phyloP scores from a whole-genome alignment of 2,888 invertebrate genomes.

The Athalia cordata region DNA sequence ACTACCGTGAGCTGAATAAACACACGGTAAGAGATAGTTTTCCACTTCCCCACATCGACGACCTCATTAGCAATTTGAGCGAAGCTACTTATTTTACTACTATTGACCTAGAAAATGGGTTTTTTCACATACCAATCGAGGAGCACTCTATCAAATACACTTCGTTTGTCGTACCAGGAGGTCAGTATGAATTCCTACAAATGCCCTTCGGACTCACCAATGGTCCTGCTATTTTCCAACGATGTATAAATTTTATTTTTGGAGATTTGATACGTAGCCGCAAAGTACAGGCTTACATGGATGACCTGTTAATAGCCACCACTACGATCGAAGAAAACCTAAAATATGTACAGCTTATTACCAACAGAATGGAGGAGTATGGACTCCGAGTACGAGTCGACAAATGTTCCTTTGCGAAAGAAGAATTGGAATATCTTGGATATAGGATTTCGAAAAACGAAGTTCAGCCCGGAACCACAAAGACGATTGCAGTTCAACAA shows the following conservation, averaged over 20 bases:
- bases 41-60: slow-evolving; percentile 4
- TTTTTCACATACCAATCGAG: slow-evolving; percentile 61
- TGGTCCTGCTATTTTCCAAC: slow-evolving; percentile 65
- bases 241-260: slow-evolving; percentile 63
- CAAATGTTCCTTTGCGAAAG: slow-evolving; percentile 66
- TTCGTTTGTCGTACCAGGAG: slow-evolving; percentile 66
- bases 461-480: slow-evolving; percentile 44
- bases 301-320: slow-evolving; percentile 58
- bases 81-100: neutral
- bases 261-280: slow-evolving; percentile 53
- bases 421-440: slow-evolving; percentile 56
- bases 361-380: slow-evolving; percentile 54
- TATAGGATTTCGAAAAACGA: slow-evolving; percentile 41
- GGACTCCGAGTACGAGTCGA: slow-evolving; percentile 63
- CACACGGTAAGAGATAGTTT: neutral
- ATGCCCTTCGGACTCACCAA: slow-evolving; percentile 70
- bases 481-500: slow-evolving; percentile 48
- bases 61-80: neutral
- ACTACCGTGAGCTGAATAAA: slow-evolving; percentile 21
- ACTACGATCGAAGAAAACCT: slow-evolving; percentile 54
- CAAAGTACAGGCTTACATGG: slow-evolving; percentile 54
- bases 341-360: slow-evolving; percentile 57
- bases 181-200: slow-evolving; percentile 68
- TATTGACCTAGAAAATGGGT: slow-evolving; percentile 4
- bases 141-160: slow-evolving; percentile 60